Percentiles rank a stretch among this genome's conserved stretches.
Evolutionary conservation across 2,113 vertebrate genomes (phyloP).

Genomic region (Gadus chalcogrammus): DNA sequence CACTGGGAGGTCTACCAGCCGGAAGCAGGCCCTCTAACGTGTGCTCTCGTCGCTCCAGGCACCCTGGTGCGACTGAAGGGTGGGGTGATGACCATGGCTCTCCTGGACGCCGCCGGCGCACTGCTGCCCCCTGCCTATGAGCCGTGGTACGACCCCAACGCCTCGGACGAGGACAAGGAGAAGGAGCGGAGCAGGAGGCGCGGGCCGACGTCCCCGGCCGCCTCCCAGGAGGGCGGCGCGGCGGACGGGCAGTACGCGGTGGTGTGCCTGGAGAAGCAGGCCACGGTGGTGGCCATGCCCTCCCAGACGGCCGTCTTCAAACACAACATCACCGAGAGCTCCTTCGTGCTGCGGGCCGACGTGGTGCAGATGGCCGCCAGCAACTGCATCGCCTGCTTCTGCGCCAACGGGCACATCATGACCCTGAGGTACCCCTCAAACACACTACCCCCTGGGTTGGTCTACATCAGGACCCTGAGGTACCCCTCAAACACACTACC

Average conservation of each 20-base stretch:
- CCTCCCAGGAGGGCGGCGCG: conserved; percentile 85
- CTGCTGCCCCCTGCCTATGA: conserved; percentile 85
- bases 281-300: conserved; percentile 92
- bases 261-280: conserved; percentile 97
- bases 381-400: conserved; percentile 94
- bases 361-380: conserved; percentile 84
- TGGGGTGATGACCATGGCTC: conserved; percentile 87
- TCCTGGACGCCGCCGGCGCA: conserved; percentile 83
- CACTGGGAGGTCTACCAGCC: too few relatives aligned
- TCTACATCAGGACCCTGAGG: conserved; percentile 94
- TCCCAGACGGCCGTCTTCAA: conserved; percentile 89
- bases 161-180: conserved; percentile 90
- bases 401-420: conserved; percentile 98
- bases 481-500: conserved; percentile 32
- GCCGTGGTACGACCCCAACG: conserved; percentile 87
- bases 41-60: conserved; percentile 68
- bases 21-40: neutral
- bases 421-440: conserved; percentile 80
- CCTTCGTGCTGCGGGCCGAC: conserved; percentile 92
- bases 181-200: conserved; percentile 80
- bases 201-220: conserved; percentile 84
- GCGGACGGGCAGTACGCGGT: conserved; percentile 87
- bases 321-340: conserved; percentile 96
- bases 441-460: neutral
- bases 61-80: conserved; percentile 87